Conservation (phyloP, 2,888 invertebrate genomes). For the Ethmia dodecea region DNA sequence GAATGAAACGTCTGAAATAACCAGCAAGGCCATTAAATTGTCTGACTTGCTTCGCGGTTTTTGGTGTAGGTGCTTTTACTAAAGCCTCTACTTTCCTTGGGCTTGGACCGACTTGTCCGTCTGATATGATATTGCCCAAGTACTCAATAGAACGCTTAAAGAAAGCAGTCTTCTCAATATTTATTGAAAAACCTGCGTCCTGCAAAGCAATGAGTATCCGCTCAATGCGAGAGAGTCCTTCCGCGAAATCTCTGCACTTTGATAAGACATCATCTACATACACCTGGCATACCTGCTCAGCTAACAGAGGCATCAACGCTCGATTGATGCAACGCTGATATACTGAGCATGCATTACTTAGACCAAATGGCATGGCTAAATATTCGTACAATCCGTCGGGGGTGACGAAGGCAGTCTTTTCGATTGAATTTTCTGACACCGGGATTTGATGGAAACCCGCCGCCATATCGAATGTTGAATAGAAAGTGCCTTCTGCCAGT, state of each 20-base stretch:
- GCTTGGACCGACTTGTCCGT: not conserved
- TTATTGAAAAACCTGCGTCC: conserved; percentile 27
- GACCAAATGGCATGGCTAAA: conserved; percentile 27
- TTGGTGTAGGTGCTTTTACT: not conserved
- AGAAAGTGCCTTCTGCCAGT: conserved; percentile 16
- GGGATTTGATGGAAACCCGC: conserved; percentile 27
- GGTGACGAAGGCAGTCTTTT: conserved; percentile 29
- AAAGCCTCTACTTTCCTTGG: not conserved
- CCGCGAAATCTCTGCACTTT: conserved; percentile 17
- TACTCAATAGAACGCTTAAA: conserved; percentile 16
- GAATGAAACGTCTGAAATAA: conserved; percentile 6
- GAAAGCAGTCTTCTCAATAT: conserved; percentile 22
- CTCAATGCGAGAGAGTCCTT: conserved; percentile 20
- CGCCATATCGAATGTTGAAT: conserved; percentile 22
- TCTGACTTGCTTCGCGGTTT: conserved; percentile 4
- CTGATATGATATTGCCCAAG: not conserved
- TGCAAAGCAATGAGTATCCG: conserved; percentile 19
- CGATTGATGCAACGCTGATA: conserved; percentile 23
- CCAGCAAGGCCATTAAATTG: conserved; percentile 4
- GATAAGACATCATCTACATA: conserved; percentile 29
- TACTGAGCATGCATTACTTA: conserved; percentile 23
- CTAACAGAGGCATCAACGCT: conserved; percentile 10
- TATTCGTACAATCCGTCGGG: conserved; percentile 30
- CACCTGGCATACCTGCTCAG: conserved; percentile 18
- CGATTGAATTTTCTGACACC: conserved; percentile 17